A percentile compares a stretch with the other conserved stretches of the same genome.
phyloP scores from a whole-genome alignment of 2,888 invertebrate genomes.

The Microplitis deprimator region DNA sequence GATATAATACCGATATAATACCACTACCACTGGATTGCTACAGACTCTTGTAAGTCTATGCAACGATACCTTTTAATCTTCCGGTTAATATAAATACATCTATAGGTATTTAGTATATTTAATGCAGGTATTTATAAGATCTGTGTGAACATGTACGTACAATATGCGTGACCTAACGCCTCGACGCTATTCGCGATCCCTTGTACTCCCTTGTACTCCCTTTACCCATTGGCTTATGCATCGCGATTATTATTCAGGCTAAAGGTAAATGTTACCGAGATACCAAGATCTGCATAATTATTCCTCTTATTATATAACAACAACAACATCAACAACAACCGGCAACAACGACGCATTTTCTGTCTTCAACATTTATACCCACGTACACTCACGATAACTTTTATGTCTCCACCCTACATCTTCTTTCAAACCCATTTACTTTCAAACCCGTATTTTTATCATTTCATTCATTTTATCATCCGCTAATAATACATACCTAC shows the following conservation, averaged over 20 bases:
- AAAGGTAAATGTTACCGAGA: slow-evolving; percentile 62
- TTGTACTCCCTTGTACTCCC: slow-evolving; percentile 18
- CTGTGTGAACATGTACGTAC: slow-evolving; percentile 14
- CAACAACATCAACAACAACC: not conserved
- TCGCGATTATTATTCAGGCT: slow-evolving; percentile 54
- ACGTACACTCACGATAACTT: slow-evolving; percentile 8
- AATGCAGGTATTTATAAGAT: slow-evolving; percentile 37
- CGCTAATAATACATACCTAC: not conserved
- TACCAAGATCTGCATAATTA: slow-evolving; percentile 60
- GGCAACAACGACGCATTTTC: slow-evolving; percentile 19
- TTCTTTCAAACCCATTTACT: slow-evolving; percentile 2
- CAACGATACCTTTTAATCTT: slow-evolving; percentile 1
- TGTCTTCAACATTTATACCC: slow-evolving; percentile 18
- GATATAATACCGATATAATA: no score
- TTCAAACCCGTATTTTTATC: not conserved
- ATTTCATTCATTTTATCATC: not conserved
- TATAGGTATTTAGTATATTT: slow-evolving; percentile 23
- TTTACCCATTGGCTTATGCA: slow-evolving; percentile 27
- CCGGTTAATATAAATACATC: slow-evolving; percentile 45
- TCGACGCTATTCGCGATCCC: slow-evolving; percentile 26
- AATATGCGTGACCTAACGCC: slow-evolving; percentile 54
- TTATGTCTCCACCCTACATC: slow-evolving; percentile 20
- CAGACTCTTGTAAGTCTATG: not conserved
- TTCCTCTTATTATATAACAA: slow-evolving; percentile 59
- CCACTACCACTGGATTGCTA: no score